Conservation (phyloP, 2,888 invertebrate species). For the Tipula lateralis region DNA sequence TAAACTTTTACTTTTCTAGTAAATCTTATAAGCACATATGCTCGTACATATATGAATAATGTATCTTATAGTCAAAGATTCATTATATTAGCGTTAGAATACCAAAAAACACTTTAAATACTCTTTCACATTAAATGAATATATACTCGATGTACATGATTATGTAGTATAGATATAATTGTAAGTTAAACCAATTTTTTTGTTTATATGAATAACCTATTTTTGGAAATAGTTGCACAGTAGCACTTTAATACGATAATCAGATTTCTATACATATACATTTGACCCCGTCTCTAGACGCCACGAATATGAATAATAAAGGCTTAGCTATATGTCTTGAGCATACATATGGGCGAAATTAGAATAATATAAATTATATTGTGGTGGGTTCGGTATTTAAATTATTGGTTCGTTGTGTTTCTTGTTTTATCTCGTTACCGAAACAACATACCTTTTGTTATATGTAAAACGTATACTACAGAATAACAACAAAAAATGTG, state of each 20-base stretch:
- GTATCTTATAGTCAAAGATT: not conserved
- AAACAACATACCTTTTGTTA: not conserved
- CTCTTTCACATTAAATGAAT: not conserved
- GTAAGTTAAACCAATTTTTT: not conserved
- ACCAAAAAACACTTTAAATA: not conserved
- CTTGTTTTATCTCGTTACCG: not conserved
- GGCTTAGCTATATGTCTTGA: not conserved
- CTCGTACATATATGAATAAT: no score
- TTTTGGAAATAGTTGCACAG: not conserved
- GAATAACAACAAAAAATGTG: not conserved
- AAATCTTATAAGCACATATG: not conserved
- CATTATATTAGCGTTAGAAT: conserved; percentile 5
- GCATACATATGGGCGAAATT: not conserved
- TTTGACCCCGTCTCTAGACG: not conserved
- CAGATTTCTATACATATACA: not conserved
- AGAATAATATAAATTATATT: not conserved
- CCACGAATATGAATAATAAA: not conserved
- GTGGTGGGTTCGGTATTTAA: conserved; percentile 1
- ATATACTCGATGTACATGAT: not conserved
- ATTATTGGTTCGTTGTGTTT: not conserved
- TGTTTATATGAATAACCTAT: not conserved
- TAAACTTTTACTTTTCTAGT: not conserved
- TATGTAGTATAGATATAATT: not conserved
- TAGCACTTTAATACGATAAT: not conserved
- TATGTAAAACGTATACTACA: not conserved